A percentile compares a stretch with the other conserved stretches of the same genome.
Conservation (phyloP, 2,888 invertebrate genomes). For the Chrysolina oricalcia region DNA sequence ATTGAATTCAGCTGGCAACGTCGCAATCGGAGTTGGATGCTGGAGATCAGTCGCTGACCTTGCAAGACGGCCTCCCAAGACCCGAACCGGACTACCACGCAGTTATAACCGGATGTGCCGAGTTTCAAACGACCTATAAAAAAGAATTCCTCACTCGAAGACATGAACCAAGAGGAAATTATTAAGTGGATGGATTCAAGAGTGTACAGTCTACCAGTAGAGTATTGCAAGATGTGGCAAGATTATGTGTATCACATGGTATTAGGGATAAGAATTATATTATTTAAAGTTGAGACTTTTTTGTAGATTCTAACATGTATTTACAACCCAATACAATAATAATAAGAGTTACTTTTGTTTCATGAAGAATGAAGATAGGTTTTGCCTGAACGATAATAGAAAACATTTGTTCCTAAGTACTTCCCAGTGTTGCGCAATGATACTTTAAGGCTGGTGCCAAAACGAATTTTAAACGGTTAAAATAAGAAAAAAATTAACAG, state of each 20-base stretch:
- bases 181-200: conserved; percentile 39
- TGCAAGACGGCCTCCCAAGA: conserved; percentile 69
- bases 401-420: no score
- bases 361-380: no score
- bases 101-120: conserved; percentile 68
- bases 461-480: no score
- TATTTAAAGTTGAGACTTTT: no score
- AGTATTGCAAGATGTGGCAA: background rate
- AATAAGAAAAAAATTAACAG: no score
- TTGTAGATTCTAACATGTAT: no score
- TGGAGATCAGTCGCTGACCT: conserved; percentile 72
- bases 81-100: conserved; percentile 62
- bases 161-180: conserved; percentile 36
- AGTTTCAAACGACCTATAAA: conserved; percentile 41
- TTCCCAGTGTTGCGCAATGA: no score
- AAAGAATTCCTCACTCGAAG: conserved; percentile 30
- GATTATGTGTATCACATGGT: background rate
- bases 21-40: conserved; percentile 58
- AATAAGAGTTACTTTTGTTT: no score
- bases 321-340: no score
- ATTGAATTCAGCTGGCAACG: conserved; percentile 28
- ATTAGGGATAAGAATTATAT: no score
- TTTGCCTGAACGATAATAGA: no score
- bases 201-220: conserved; percentile 24
- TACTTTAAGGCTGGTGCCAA: no score